These are phyloP conservation scores for Drosophila atripex DNA, from an alignment of 2,888 invertebrate species.

Conservation along the genomic window DNA sequence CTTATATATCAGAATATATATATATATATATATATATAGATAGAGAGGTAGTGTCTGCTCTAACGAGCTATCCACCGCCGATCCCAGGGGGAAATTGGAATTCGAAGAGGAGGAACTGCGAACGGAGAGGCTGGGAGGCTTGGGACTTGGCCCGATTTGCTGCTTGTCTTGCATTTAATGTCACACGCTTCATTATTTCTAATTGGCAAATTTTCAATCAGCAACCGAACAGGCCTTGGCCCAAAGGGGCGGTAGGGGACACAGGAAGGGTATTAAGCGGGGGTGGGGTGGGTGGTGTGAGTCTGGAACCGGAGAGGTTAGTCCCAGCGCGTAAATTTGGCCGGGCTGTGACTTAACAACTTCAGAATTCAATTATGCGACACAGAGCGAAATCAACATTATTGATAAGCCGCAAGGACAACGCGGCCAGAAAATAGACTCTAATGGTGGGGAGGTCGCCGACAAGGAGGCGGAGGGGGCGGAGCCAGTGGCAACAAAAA, in stretches of 20 bases:
- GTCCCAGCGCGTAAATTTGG: conserved; percentile 72
- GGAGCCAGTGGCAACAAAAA: conserved; percentile 11
- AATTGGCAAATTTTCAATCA: conserved; percentile 79
- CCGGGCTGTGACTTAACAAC: conserved; percentile 76
- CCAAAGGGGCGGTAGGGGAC: no score
- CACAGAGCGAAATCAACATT: conserved; percentile 80
- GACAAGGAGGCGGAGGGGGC: neutral
- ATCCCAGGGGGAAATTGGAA: conserved; percentile 17
- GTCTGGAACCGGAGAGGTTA: neutral
- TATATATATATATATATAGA: conserved; percentile 8
- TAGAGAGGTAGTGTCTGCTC: conserved; percentile 8
- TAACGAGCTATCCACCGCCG: conserved; percentile 36
- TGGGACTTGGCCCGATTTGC: conserved; percentile 67
- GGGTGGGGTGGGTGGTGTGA: no score
- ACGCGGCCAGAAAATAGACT: conserved; percentile 43
- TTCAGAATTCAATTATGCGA: conserved; percentile 80
- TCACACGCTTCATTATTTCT: conserved; percentile 79
- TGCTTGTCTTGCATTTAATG: conserved; percentile 79
- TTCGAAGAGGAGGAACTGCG: neutral
- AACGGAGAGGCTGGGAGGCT: neutral
- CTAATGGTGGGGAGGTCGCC: neutral
- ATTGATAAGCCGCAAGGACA: conserved; percentile 81
- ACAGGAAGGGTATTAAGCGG: neutral
- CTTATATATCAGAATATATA: conserved; percentile 6
- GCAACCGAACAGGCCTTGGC: conserved; percentile 16